phyloP scores from a whole-genome alignment of 2,888 invertebrate species.

The Actias luna region DNA sequence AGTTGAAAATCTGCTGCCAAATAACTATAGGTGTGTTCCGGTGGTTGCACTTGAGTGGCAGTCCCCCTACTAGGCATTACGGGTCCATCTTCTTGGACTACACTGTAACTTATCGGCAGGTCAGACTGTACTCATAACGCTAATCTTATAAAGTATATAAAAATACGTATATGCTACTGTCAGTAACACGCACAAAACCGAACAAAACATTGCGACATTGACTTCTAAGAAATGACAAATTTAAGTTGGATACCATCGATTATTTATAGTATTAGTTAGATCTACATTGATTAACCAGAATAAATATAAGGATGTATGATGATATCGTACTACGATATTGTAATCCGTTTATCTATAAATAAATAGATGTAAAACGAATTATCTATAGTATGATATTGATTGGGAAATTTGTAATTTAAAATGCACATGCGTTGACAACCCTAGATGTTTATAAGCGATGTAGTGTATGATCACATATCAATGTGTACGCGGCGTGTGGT shows the following conservation, averaged over 20 bases:
- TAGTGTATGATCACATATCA: constrained; percentile 44
- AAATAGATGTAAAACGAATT: constrained; percentile 31
- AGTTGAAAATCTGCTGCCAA: no score
- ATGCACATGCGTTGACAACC: constrained; percentile 33
- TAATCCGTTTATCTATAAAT: constrained; percentile 27
- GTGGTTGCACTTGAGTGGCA: no score
- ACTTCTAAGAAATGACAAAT: constrained; percentile 17
- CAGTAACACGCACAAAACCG: background rate
- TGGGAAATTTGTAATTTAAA: constrained; percentile 1
- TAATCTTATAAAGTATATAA: no score
- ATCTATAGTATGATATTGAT: constrained; percentile 29
- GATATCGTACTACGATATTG: constrained; percentile 26
- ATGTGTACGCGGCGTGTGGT: constrained; percentile 52
- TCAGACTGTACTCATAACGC: no score
- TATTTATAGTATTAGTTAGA: constrained; percentile 21
- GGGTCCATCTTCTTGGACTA: no score
- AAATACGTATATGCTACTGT: background rate
- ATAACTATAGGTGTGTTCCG: no score
- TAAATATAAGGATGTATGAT: constrained; percentile 5
- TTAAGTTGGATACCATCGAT: constrained; percentile 18
- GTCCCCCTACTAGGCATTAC: no score
- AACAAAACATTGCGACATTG: constrained; percentile 17
- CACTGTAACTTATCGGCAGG: no score
- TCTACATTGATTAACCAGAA: constrained; percentile 21
- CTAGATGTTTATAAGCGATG: constrained; percentile 21